Percentiles rank a stretch among this genome's conserved stretches.
These are phyloP conservation scores for Microctenopoma steveboyesi DNA, from an alignment of 2,797 vertebrate genomes.

Conservation along the genomic window DNA sequence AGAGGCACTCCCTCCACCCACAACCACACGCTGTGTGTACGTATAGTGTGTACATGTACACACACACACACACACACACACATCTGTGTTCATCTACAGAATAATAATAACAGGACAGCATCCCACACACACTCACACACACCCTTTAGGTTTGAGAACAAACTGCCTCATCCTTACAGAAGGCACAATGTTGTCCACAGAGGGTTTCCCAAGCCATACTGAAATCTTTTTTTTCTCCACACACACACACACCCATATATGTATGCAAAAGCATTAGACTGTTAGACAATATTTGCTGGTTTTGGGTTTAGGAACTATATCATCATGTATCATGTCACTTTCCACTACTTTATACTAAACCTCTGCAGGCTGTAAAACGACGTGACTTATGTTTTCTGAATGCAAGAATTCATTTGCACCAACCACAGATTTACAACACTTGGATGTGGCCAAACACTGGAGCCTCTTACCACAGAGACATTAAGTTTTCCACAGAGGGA, in stretches of 20 bases:
- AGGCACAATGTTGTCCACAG: constrained; percentile 4
- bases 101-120: constrained; percentile 38
- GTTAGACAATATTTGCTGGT: not conserved
- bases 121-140: constrained; percentile 19
- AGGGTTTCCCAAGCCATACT: not conserved
- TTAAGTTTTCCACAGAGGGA: constrained; percentile 41
- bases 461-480: constrained; percentile 25
- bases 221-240: too few relatives aligned
- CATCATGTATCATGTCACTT: constrained; percentile 14
- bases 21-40: constrained; percentile 34
- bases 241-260: not conserved
- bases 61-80: constrained; percentile 12
- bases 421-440: constrained; percentile 37
- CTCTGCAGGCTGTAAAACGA: constrained; percentile 10
- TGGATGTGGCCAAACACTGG: constrained; percentile 16
- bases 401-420: constrained; percentile 11
- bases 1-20: constrained; percentile 38
- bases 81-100: constrained; percentile 13
- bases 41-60: constrained; percentile 15
- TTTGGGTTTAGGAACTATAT: constrained; percentile 6
- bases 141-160: constrained; percentile 14
- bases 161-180: constrained; percentile 4
- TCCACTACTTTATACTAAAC: constrained; percentile 30
- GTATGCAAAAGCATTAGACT: too few relatives aligned
- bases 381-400: constrained; percentile 14